Conservation (phyloP, 2,888 invertebrate genomes). For the Apodemia zela region DNA sequence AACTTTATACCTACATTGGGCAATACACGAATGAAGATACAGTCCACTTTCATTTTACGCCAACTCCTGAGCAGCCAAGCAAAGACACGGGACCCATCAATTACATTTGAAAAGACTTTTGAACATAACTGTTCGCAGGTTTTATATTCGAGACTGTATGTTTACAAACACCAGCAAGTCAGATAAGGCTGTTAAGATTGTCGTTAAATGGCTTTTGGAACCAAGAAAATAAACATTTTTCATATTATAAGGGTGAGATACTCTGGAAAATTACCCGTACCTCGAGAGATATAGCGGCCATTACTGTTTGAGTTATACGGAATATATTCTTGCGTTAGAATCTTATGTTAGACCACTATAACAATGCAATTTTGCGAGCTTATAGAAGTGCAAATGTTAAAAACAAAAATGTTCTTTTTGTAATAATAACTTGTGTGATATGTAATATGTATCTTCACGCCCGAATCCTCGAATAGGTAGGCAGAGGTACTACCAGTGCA, state of each 20-base stretch:
- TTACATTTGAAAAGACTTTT: not conserved
- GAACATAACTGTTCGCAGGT: not conserved
- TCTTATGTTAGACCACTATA: not conserved
- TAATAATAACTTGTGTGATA: too few relatives aligned
- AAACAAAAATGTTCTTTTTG: not conserved
- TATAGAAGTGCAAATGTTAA: not conserved
- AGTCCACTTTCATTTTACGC: too few relatives aligned
- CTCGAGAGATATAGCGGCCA: slow-evolving; percentile 44
- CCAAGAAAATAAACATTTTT: slow-evolving; percentile 64
- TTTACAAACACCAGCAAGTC: slow-evolving; percentile 54
- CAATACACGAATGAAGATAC: too few relatives aligned
- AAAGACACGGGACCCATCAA: too few relatives aligned
- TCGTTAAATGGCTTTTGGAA: slow-evolving; percentile 67
- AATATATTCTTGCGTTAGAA: slow-evolving; percentile 6
- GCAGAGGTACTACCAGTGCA: too few relatives aligned
- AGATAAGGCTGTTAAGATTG: slow-evolving; percentile 62
- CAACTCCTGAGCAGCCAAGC: too few relatives aligned
- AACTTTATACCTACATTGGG: too few relatives aligned
- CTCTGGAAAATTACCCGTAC: slow-evolving; percentile 60
- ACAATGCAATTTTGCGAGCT: slow-evolving; percentile 10
- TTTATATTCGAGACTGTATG: not conserved
- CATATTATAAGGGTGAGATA: slow-evolving; percentile 43
- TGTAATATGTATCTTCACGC: too few relatives aligned
- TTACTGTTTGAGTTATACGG: slow-evolving; percentile 49
- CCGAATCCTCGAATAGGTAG: too few relatives aligned